Conservation (phyloP, 2,113 vertebrate genomes). For the Oreochromis niloticus region DNA sequence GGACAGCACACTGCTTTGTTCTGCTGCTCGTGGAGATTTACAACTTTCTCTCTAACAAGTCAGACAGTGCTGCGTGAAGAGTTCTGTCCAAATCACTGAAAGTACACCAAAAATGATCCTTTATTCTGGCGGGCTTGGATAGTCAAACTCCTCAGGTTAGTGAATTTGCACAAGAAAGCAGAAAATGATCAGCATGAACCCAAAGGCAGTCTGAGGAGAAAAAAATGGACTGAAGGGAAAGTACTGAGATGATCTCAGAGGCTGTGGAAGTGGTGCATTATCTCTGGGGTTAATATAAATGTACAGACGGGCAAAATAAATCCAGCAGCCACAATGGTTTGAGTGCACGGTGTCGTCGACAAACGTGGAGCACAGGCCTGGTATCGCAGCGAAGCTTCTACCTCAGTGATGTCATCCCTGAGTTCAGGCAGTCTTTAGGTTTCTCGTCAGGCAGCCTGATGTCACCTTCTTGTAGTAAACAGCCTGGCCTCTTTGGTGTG, state of each 20-base stretch:
- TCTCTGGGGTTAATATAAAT: neutral
- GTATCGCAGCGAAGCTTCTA: neutral
- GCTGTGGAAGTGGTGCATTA: rapidly evolving
- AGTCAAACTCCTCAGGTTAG: neutral
- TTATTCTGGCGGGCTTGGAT: rapidly evolving
- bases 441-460: rapidly evolving
- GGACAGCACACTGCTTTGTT: neutral
- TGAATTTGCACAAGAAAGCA: neutral
- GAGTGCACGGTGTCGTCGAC: rapidly evolving
- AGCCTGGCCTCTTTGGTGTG: rapidly evolving
- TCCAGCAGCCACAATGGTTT: neutral
- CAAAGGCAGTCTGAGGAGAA: neutral
- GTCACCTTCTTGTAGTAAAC: neutral
- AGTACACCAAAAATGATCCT: rapidly evolving
- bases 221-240: neutral
- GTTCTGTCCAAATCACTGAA: neutral
- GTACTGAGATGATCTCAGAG: rapidly evolving
- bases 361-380: rapidly evolving
- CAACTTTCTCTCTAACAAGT: neutral
- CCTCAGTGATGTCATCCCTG: rapidly evolving
- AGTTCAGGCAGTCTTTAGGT: neutral
- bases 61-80: neutral
- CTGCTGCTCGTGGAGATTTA: neutral
- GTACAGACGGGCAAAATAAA: neutral
- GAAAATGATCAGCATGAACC: neutral